Conservation (phyloP, 2,797 vertebrate species). For the Acropternis orthonyx region DNA sequence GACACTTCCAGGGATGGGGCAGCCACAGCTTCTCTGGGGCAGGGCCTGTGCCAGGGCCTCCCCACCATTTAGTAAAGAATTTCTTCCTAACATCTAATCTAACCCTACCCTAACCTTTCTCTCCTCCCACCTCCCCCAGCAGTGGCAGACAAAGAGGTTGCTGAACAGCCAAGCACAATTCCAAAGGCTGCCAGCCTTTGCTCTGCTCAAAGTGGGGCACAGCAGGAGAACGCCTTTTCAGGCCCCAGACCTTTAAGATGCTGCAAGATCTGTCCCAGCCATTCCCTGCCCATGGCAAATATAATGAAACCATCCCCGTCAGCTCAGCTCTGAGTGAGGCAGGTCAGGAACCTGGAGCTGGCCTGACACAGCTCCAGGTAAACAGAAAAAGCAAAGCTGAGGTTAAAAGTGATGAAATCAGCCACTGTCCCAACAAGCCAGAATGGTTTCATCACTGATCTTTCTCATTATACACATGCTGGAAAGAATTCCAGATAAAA, state of each 20-base stretch:
- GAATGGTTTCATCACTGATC: background rate
- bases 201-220: background rate
- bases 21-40: background rate
- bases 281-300: rapidly evolving
- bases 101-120: background rate
- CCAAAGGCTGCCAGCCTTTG: background rate
- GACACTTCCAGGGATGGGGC: background rate
- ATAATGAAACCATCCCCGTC: background rate
- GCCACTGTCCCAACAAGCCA: background rate
- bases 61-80: background rate
- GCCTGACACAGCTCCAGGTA: background rate
- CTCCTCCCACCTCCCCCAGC: background rate
- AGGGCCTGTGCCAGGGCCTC: background rate
- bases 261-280: background rate
- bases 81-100: background rate
- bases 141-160: background rate
- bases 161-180: background rate
- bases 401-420: background rate
- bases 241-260: background rate
- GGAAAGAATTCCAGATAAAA: background rate
- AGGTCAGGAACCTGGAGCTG: background rate
- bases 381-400: background rate
- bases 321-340: background rate
- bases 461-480: background rate
- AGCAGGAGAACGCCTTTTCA: background rate